These are phyloP conservation scores for Myotis daubentonii DNA, from an alignment of 2,797 vertebrate species.

Conservation along the genomic window DNA sequence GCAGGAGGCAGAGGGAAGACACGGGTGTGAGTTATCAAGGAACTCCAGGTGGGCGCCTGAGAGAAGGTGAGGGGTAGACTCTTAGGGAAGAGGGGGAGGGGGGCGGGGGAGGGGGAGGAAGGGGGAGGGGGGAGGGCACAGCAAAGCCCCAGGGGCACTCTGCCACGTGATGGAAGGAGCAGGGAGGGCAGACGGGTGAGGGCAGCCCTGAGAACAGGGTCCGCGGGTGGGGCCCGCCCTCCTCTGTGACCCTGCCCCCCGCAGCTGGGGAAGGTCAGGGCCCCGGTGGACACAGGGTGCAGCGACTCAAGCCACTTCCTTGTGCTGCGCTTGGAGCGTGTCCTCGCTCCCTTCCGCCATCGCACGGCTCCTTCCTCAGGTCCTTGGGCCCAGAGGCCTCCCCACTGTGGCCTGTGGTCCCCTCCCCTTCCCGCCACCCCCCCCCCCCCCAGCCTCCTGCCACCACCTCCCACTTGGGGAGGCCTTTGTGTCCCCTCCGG, in stretches of 20 bases:
- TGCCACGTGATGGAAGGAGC: background rate
- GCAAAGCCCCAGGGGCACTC: background rate
- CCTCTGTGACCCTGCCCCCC: background rate
- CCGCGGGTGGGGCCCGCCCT: background rate
- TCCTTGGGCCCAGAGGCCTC: background rate
- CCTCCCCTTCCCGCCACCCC: fast-evolving
- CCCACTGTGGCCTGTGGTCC: background rate
- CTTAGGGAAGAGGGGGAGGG: background rate
- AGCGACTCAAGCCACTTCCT: fast-evolving
- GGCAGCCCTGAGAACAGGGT: background rate
- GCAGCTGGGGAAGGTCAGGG: background rate
- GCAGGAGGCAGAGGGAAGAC: background rate
- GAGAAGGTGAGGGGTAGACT: background rate
- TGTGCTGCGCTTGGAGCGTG: fast-evolving
- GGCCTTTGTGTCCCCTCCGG: background rate
- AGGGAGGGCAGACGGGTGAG: background rate
- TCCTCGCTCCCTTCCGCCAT: background rate
- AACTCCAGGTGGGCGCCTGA: background rate
- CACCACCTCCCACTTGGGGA: background rate
- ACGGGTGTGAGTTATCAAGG: fast-evolving
- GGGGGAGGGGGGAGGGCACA: background rate
- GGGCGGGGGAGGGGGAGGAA: background rate
- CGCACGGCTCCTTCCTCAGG: background rate
- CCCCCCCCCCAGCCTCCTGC: background rate
- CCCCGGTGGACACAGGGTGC: fast-evolving